A percentile compares a stretch with the other conserved stretches of the same genome.
Conservation (phyloP, 2,113 vertebrate species). For the Colossoma macropomum region DNA sequence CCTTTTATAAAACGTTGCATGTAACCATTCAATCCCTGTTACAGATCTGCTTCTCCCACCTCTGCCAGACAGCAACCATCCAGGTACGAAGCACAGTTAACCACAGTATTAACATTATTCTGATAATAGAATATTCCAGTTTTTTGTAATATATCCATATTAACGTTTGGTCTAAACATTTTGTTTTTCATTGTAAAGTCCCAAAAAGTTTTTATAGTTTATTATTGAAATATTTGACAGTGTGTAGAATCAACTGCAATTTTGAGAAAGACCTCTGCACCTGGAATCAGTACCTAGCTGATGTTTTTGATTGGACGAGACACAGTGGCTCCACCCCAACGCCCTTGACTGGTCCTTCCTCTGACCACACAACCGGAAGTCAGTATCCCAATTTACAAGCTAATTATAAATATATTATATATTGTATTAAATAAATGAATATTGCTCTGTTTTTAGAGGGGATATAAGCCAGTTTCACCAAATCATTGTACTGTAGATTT, state of each 20-base stretch:
- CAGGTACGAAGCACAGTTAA: too few relatives aligned
- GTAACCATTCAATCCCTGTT: not conserved
- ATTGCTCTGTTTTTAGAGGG: too few relatives aligned
- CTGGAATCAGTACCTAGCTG: conserved; percentile 75
- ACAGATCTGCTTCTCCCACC: not conserved
- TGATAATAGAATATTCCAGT: too few relatives aligned
- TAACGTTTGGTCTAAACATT: too few relatives aligned
- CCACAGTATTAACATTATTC: not conserved
- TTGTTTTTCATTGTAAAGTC: too few relatives aligned
- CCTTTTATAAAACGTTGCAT: too few relatives aligned
- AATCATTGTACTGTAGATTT: too few relatives aligned
- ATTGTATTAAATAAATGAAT: too few relatives aligned
- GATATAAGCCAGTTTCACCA: too few relatives aligned
- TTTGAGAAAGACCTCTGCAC: conserved; percentile 77
- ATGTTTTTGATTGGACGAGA: conserved; percentile 75
- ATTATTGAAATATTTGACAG: conserved; percentile 51
- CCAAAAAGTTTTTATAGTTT: too few relatives aligned
- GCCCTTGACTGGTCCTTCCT: conserved; percentile 60
- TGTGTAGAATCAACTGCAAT: conserved; percentile 70
- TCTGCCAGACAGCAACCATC: not conserved
- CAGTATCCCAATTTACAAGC: not conserved
- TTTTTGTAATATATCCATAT: too few relatives aligned
- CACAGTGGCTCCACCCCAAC: conserved; percentile 63
- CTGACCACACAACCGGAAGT: conserved; percentile 66
- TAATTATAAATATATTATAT: not conserved